These are phyloP conservation scores for Metacarcinus magister DNA, from an alignment of 2,888 invertebrate genomes.

Conservation along the genomic window DNA sequence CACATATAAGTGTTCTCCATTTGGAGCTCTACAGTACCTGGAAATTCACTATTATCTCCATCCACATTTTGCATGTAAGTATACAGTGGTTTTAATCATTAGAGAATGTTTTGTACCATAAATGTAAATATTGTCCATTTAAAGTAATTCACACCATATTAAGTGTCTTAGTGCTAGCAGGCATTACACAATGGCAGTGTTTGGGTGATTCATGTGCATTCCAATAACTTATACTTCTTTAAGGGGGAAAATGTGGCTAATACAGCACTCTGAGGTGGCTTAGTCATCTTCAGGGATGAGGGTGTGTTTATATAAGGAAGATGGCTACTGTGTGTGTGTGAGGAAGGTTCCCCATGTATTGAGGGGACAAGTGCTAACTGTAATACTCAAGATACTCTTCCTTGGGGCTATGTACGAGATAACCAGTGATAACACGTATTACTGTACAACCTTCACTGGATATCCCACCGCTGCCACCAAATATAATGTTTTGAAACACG, in stretches of 20 bases:
- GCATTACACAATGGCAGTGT: constrained; percentile 57
- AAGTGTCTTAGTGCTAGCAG: constrained; percentile 75
- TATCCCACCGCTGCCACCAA: too few relatives aligned
- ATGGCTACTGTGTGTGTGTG: background rate
- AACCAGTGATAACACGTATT: too few relatives aligned
- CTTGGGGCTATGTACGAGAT: too few relatives aligned
- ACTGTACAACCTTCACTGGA: too few relatives aligned
- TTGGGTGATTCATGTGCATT: constrained; percentile 63
- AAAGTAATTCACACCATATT: constrained; percentile 66
- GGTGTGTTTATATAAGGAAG: background rate
- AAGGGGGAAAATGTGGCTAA: background rate
- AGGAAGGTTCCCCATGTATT: background rate
- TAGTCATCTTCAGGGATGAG: background rate
- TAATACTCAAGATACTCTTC: too few relatives aligned
- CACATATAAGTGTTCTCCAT: constrained; percentile 67
- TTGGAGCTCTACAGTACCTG: constrained; percentile 75
- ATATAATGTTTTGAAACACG: background rate
- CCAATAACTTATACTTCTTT: background rate
- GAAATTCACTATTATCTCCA: constrained; percentile 78
- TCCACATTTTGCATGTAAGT: constrained; percentile 77
- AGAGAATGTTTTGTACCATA: constrained; percentile 71
- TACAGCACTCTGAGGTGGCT: background rate
- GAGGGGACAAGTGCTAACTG: background rate
- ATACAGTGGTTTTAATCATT: constrained; percentile 66
- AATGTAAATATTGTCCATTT: constrained; percentile 68